Base-by-base conservation (phyloP, 2,888 invertebrate species). In the Hypena proboscidalis region DNA sequence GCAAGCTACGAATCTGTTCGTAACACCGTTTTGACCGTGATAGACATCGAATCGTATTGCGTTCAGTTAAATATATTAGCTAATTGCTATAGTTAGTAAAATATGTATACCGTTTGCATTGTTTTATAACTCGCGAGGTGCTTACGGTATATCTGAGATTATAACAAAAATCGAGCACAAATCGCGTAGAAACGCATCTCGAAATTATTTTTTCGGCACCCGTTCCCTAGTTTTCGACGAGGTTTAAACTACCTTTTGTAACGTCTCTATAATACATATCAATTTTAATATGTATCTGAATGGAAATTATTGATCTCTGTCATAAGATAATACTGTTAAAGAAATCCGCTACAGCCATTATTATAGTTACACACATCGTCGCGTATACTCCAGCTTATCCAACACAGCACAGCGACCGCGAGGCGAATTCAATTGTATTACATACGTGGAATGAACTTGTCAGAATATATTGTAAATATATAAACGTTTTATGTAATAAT, bases 381-480 rank as follows among this genome's bases (percentile, higher is more conserved):
- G 41, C 25, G 39, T 21, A n/a, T 26, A 48, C 38, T 49, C 40
- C 53, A 47, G 53, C 47, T 49, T 53, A 59, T 55, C 52, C 42
- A 53, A 59, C 37, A 45, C 56, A 74, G 84, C 84, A 85, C 83
- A 82, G 84, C 70, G 55, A 69, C 68, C 66, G 85, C 85, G 88
- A 84, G 86, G 82, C 81, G 76, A 70, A 70, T 73, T 69, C 65
- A 62, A 68, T 77, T 76, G n/a, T n/a, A 80, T 82, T 84, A 80
- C 74, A 85, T 81, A 74, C 86, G 88, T 88, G 85, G 77, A 74
- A 77, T 76, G 64, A 70, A 77, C 77, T 82, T 83, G 83, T 75
- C 86, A 85, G 85, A 83, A 71, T 80, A 80, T 82, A 84, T 84
- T 90, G 90, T 90, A 90, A 88, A 90, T 90, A 90, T 76, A 80